A percentile compares a stretch with the other conserved stretches of the same genome.
These are phyloP conservation scores for Tokudaia tokunoshimensis DNA, from an alignment of 2,797 vertebrate genomes.

Conservation along the genomic window DNA sequence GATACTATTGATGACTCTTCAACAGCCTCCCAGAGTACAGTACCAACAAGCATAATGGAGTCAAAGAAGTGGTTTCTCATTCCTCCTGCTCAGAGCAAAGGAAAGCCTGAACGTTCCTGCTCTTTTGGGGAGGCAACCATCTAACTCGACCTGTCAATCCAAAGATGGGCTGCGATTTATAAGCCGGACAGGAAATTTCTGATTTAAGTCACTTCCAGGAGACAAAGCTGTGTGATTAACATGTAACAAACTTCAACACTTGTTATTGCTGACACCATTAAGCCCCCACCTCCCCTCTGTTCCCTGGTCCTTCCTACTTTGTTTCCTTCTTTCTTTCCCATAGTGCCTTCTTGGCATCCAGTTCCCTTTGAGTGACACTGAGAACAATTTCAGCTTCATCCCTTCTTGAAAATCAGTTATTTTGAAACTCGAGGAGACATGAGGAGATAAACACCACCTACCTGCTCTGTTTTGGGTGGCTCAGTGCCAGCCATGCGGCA, in stretches of 20 bases:
- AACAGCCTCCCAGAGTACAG: neutral
- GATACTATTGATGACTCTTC: neutral
- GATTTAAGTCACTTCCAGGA: slow-evolving; percentile 83
- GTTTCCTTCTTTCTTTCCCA: slow-evolving; percentile 62
- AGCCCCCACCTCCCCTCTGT: slow-evolving; percentile 73
- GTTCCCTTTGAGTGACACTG: slow-evolving; percentile 79
- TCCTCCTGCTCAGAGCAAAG: slow-evolving; percentile 50
- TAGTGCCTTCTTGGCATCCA: slow-evolving; percentile 69
- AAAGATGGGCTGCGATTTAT: slow-evolving; percentile 63
- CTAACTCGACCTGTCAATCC: slow-evolving; percentile 74
- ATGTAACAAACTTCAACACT: slow-evolving; percentile 83
- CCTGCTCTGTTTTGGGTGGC: slow-evolving; percentile 88
- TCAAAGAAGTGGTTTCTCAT: slow-evolving; percentile 39
- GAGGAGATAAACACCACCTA: slow-evolving; percentile 87
- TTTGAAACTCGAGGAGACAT: slow-evolving; percentile 85
- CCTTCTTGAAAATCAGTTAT: slow-evolving; percentile 88
- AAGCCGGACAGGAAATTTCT: slow-evolving; percentile 80
- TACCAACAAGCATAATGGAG: neutral
- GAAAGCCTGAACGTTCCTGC: slow-evolving; percentile 36
- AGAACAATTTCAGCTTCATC: slow-evolving; percentile 80
- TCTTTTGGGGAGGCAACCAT: slow-evolving; percentile 25
- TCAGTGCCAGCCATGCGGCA: slow-evolving; percentile 83
- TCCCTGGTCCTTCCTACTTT: slow-evolving; percentile 62
- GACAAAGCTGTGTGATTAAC: slow-evolving; percentile 86
- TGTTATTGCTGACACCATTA: slow-evolving; percentile 84